A percentile compares a stretch with the other conserved stretches of the same genome.
Evolutionary conservation across 2,113 vertebrate species (phyloP).

Genomic region (Dasyprocta punctata): DNA sequence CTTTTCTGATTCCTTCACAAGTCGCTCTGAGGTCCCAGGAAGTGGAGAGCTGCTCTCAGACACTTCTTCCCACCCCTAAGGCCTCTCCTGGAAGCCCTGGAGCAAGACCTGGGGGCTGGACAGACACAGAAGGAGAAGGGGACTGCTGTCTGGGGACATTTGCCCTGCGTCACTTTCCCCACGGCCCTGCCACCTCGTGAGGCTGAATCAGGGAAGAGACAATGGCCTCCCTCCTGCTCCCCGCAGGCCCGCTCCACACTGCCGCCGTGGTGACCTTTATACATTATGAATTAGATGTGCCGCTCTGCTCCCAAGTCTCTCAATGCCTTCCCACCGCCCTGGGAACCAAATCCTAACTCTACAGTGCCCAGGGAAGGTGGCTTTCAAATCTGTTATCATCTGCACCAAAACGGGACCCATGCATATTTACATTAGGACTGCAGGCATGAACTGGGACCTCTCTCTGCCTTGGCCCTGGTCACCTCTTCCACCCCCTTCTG

Average conservation of each 20-base stretch:
- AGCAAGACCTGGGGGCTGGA: not conserved
- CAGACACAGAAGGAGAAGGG: not conserved
- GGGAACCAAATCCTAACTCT: slow-evolving; percentile 18
- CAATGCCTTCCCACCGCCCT: not conserved
- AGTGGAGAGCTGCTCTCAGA: not conserved
- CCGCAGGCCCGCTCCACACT: not conserved
- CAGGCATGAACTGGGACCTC: not conserved
- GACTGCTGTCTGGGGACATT: not conserved
- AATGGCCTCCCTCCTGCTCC: not conserved
- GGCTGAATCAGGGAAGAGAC: not conserved
- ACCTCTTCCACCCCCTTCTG: not conserved
- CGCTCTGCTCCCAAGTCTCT: not conserved
- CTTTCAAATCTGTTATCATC: slow-evolving; percentile 34
- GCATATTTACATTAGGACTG: not conserved
- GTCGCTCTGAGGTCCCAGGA: not conserved
- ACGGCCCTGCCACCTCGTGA: not conserved
- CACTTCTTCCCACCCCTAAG: not conserved
- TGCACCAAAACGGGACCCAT: not conserved
- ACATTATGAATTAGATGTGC: slow-evolving; percentile 14
- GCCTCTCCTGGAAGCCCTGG: not conserved
- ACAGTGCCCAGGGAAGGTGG: not conserved
- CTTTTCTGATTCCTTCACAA: slow-evolving; percentile 11
- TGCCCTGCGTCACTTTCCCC: not conserved
- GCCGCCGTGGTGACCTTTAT: not conserved
- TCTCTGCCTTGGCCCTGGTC: not conserved